A percentile compares a stretch with the other conserved stretches of the same genome.
Conservation (phyloP, 2,797 vertebrate species). For the Poeciliopsis gracilis region DNA sequence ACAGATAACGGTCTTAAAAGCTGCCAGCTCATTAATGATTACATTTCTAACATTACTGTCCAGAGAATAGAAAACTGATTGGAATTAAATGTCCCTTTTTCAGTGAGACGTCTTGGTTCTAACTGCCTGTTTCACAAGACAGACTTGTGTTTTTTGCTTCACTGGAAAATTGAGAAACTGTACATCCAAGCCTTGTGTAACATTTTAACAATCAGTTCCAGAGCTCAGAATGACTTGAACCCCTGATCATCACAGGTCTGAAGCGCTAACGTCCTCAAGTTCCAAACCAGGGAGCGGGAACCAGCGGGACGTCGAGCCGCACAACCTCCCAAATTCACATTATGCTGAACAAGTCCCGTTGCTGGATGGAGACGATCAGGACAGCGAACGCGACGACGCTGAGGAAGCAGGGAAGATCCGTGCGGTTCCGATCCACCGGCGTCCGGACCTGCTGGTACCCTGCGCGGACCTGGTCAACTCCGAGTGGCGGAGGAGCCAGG, state of each 20-base stretch:
- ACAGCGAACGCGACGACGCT: background rate
- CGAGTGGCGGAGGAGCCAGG: constrained; percentile 91
- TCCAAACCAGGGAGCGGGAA: constrained; percentile 4
- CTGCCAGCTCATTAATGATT: background rate
- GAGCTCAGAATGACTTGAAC: constrained; percentile 51
- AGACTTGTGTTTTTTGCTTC: background rate
- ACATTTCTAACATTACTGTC: background rate
- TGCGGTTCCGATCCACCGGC: constrained; percentile 86
- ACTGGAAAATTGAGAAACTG: constrained; percentile 19
- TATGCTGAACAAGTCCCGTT: background rate
- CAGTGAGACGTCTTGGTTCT: background rate
- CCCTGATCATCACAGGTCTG: constrained; percentile 66
- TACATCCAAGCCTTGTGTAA: constrained; percentile 10
- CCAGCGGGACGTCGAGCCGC: background rate
- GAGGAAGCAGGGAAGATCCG: constrained; percentile 43
- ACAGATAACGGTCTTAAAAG: background rate
- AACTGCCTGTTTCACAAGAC: background rate
- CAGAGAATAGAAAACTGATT: background rate
- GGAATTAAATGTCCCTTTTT: background rate
- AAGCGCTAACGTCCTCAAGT: constrained; percentile 7
- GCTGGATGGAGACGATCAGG: background rate
- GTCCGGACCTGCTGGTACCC: constrained; percentile 87
- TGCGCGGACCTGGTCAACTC: constrained; percentile 90
- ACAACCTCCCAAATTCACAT: background rate
- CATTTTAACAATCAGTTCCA: background rate